These are phyloP conservation scores for Arbacia lixula DNA, from an alignment of 53 echinoderm and acorn worm species.

Conservation along the genomic window DNA sequence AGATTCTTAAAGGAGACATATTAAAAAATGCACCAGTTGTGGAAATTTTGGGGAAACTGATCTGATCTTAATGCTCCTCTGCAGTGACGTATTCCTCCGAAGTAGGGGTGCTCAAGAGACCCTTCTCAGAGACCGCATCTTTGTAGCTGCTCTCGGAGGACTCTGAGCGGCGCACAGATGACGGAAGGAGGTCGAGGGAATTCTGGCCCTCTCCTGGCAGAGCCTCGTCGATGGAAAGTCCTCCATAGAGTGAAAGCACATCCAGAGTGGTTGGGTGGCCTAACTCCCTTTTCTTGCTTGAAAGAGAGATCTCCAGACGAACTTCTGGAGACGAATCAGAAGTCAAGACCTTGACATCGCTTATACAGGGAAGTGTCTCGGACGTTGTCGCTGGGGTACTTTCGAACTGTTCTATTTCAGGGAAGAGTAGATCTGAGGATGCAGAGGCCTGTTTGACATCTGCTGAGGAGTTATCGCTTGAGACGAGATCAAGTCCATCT, in stretches of 20 bases:
- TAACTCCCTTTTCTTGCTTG: conserved; percentile 19
- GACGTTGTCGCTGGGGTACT: not conserved
- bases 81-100: conserved; percentile 45
- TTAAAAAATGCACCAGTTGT: not conserved
- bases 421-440: conserved; percentile 25
- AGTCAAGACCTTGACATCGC: conserved; percentile 4
- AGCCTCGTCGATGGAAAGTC: conserved; percentile 28
- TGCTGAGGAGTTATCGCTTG: conserved; percentile 30
- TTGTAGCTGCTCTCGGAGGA: conserved; percentile 72
- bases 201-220: conserved; percentile 1
- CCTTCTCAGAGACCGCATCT: conserved; percentile 60
- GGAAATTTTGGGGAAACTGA: not conserved
- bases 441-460: conserved; percentile 22
- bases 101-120: conserved; percentile 1
- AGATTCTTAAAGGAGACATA: too few relatives aligned
- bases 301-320: conserved; percentile 24
- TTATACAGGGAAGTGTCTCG: not conserved
- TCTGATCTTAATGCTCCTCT: conserved; percentile 30
- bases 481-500: conserved; percentile 33
- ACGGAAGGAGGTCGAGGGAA: not conserved
- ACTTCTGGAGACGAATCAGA: conserved; percentile 26
- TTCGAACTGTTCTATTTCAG: conserved; percentile 19
- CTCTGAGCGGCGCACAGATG: conserved; percentile 43
- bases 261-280: conserved; percentile 39
- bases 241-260: conserved; percentile 45